Evolutionary conservation across 2,113 vertebrate species (phyloP).

Genomic region (Mohoua ochrocephala): DNA sequence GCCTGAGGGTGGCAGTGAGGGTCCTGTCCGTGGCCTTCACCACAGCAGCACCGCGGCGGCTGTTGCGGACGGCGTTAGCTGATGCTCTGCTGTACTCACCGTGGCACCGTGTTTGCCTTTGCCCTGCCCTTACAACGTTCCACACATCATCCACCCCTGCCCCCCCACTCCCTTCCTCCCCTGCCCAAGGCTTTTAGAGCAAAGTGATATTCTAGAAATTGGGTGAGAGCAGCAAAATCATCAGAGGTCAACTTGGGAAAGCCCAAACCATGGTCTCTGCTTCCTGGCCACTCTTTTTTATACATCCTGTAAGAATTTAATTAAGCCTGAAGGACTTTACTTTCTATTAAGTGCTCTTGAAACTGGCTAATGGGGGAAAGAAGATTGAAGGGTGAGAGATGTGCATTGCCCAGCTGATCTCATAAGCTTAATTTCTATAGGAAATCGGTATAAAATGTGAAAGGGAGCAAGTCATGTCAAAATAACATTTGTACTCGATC

Average conservation of each 20-base stretch:
- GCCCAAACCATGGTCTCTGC: neutral
- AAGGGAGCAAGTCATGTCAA: neutral
- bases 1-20: accelerated
- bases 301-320: neutral
- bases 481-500: neutral
- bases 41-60: accelerated
- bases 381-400: neutral
- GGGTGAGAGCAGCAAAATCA: neutral
- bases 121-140: neutral
- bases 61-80: accelerated
- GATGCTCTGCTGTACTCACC: neutral
- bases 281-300: neutral
- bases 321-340: neutral
- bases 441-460: neutral
- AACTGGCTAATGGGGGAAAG: neutral
- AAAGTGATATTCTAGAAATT: neutral
- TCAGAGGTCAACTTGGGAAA: neutral
- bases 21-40: neutral
- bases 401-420: neutral
- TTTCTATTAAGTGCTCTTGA: neutral
- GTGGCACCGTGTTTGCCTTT: neutral
- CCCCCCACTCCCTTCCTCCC: too few species aligned
- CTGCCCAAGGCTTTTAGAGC: neutral
- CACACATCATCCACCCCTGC: neutral
- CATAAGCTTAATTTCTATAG: neutral